Evolutionary conservation across 2,113 vertebrate genomes (phyloP), one percentile per base, ranked within the genome.

Genomic region (Platysteira castanea): DNA sequence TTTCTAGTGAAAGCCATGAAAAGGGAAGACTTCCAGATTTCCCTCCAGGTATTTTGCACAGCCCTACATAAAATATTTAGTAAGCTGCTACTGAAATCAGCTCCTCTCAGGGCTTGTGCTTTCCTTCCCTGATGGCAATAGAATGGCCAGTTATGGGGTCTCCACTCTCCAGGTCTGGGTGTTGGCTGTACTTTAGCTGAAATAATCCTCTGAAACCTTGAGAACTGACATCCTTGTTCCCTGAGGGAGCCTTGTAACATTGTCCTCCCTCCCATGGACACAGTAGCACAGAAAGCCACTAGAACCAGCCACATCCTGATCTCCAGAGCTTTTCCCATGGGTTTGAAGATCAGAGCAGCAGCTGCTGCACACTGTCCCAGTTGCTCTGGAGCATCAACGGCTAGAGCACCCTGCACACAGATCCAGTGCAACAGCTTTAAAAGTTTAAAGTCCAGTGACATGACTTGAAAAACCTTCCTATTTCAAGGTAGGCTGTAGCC

Each of bases 1-100:
- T 23, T 80, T 80, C 52, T 49, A 88, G 86, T 84, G 92, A 93
- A 96, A 96, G 71, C 76, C 47, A n/a, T 70, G 54, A 46, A 87
- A 70, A 50, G 53, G 59, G 54, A 57, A 42, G 52, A 56, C 60
- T 86, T 94, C 47, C 60, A 93, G 42, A 94, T 92, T 86, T 92
- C 56, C 47, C 90, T 78, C 47, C 52, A 90, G 68, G 64, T 89
- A 86, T 86, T 87, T 86, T 9, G 1, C 46, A 46, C 23, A 85
- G 14, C 10, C 27, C 15, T 50, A 26, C 5, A 12, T 27, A 61
- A 91, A 74, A 12, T 35, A 73, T 46, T 87, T 87, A 53, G 46
- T 50, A 83, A 79, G n/a, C 18, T 87, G 41, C n/a, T 89, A 1
- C 11, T 63, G 53, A 95, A 95, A 85, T 67, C 42, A 52, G 0